Evolutionary conservation across 2,113 vertebrate species (phyloP), one percentile per base, ranked within the genome.

Genomic region (Sitta europaea): DNA sequence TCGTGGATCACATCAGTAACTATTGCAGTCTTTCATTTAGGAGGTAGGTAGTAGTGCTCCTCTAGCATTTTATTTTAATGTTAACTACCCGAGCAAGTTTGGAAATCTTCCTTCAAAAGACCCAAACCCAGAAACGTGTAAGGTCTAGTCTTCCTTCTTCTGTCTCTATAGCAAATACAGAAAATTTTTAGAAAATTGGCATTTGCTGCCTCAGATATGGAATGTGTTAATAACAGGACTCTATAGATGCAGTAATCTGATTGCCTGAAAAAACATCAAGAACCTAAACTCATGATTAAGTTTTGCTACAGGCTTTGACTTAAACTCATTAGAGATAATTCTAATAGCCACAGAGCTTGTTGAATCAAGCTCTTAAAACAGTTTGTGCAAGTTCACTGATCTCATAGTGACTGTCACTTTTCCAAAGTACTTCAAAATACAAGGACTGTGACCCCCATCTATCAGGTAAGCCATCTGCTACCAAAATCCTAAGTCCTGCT

Each of bases 1-100:
- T 98, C 98, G 31, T 98, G 98, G 98, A 96, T 98, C 91, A 98
- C 97, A 20, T 97, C 98, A 74, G 92, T 97, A 43, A 95, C 97
- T 8, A 97, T 98, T 63, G 97, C 93, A 11, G 45, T 97, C 86
- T 98, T 98, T 96, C 98, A 98, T 86, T 80, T 98, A 15, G 97
- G 96, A 97, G 97, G 98, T 98, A 94, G 92, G 95, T 90, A 31
- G 38, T 87, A 80, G 9, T 54, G 20, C 14, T 62, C 10, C 17
- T 88, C 50, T 50, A 62, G 13, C 9, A 53, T 28, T 79, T 89
- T 36, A 58, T 35, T 66, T 83, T 48, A 43, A 55, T 79, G 35
- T 42, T 88, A 63, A 66, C 21, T 48, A 86, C 45, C 24, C 0
- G 1, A 90, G 43, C 62, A 57, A 62, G n/a, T 89, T 78, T 80